Percentiles rank a stretch among this genome's conserved stretches.
Conservation (phyloP, 2,888 invertebrate species). For the Clepsis dumicolana region DNA sequence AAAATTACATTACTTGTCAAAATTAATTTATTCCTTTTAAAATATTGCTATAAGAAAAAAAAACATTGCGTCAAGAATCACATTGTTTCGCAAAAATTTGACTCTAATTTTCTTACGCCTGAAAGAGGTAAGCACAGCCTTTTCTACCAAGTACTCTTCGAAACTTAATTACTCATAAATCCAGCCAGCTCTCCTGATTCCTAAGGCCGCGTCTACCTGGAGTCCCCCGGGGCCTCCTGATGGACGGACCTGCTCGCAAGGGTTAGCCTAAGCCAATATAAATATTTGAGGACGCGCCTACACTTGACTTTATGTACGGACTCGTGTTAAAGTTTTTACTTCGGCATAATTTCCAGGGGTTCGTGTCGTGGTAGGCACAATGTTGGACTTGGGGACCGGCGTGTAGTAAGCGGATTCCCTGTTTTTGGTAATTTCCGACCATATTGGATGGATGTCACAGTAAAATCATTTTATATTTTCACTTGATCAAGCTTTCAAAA, state of each 20-base stretch:
- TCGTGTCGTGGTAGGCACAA: neutral
- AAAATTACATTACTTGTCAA: too few relatives aligned
- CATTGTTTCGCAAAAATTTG: too few relatives aligned
- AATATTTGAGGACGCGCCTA: constrained; percentile 77
- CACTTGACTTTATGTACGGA: constrained; percentile 56
- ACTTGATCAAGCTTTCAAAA: too few relatives aligned
- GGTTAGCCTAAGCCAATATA: constrained; percentile 83
- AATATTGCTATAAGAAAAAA: too few relatives aligned
- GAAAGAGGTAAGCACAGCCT: too few relatives aligned
- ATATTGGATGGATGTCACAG: too few relatives aligned
- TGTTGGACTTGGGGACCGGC: neutral
- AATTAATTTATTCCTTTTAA: too few relatives aligned
- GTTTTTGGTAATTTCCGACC: too few relatives aligned
- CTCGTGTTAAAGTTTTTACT: constrained; percentile 47
- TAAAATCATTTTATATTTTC: too few relatives aligned
- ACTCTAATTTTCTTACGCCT: too few relatives aligned
- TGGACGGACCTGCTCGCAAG: constrained; percentile 77
- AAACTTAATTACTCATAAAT: constrained; percentile 21
- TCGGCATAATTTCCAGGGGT: constrained; percentile 26
- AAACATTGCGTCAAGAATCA: too few relatives aligned
- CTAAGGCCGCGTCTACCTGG: constrained; percentile 62
- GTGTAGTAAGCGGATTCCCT: neutral
- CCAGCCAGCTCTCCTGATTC: constrained; percentile 54
- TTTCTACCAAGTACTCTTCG: too few relatives aligned
- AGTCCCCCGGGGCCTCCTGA: constrained; percentile 78